Conservation (phyloP, 1,140 invertebrate species). For the Drosophila varians region DNA sequence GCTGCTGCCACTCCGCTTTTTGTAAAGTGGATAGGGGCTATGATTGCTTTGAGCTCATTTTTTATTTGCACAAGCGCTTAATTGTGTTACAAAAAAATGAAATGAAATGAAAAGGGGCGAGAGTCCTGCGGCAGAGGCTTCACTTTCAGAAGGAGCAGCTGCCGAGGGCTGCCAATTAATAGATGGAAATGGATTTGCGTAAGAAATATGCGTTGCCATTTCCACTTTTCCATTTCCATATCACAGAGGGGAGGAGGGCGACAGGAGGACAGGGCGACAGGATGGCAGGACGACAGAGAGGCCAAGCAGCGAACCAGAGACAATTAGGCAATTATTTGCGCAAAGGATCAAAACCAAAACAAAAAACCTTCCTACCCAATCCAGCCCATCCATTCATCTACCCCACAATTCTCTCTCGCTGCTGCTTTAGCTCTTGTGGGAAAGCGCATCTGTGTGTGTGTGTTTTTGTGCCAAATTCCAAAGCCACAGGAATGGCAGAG, state of each 20-base stretch:
- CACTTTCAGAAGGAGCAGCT: conserved; percentile 32
- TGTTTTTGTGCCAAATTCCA: conserved; percentile 43
- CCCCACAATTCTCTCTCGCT: not conserved
- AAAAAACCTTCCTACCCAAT: conserved; percentile 62
- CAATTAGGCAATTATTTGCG: conserved; percentile 83
- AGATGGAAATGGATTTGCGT: conserved; percentile 78
- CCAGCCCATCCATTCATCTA: conserved; percentile 12
- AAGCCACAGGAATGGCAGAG: conserved; percentile 4
- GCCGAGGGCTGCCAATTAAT: conserved; percentile 74
- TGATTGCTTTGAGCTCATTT: conserved; percentile 27
- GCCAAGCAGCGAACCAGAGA: conserved; percentile 67
- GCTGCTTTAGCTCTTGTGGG: conserved; percentile 17
- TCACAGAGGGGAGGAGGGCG: conserved; percentile 1
- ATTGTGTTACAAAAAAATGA: conserved; percentile 66
- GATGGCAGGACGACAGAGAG: conserved; percentile 1
- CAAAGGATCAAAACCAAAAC: conserved; percentile 82
- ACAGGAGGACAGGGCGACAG: not conserved
- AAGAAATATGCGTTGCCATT: conserved; percentile 76
- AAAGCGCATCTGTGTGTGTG: conserved; percentile 29
- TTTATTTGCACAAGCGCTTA: conserved; percentile 78
- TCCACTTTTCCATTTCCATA: conserved; percentile 34
- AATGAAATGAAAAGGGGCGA: conserved; percentile 27
- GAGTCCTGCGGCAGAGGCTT: conserved; percentile 39
- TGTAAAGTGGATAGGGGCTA: not conserved
- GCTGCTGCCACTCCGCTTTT: conserved; percentile 17